Evolutionary conservation across 2,797 vertebrate species (phyloP), one percentile per base, ranked within the genome.

Genomic region (Tympanoctomys barrerae): DNA sequence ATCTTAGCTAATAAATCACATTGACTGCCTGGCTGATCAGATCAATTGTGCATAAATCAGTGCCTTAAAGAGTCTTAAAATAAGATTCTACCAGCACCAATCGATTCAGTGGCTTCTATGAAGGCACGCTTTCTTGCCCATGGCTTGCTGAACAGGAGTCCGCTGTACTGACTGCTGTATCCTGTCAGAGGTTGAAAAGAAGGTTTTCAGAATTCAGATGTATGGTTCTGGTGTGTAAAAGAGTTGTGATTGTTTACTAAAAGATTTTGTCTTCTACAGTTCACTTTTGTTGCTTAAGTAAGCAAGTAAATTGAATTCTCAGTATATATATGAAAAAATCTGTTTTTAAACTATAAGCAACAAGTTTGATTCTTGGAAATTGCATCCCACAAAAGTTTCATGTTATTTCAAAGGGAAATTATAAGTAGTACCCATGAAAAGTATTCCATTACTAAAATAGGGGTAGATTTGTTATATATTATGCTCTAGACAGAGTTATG

Each of bases 21-120:
- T 97, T 94, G 97, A 96, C 94, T 94, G 91, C 95, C 87, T 96
- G 94, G 91, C 59, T 94, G 95, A 96, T 97, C 96, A 94, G 93
- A 98, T 97, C 97, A 98, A 96, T 96, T 96, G 91, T 97, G 96
- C 96, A 97, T 97, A 96, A 96, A 96, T 97, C 95, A 96, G 94
- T 94, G 91, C 93, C 80, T 96, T 93, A 94, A 97, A 96, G 90
- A 94, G 95, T 94, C 95, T 97, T 97, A 97, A 97, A 96, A 86
- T 94, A 96, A 97, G 96, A 96, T 97, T 96, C 88, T 96, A 94
- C 96, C 86, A 71, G 92, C 87, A 96, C 85, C 91, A 95, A 78
- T 97, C 12, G 75, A 97, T 97, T 54, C 70, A 78, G 82, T n/a
- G 54, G 90, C 46, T 94, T 88, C 57, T 86, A 24, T 88, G 85